Evolutionary conservation across 2,888 invertebrate species (phyloP).

Genomic region (Drosophila mettleri): DNA sequence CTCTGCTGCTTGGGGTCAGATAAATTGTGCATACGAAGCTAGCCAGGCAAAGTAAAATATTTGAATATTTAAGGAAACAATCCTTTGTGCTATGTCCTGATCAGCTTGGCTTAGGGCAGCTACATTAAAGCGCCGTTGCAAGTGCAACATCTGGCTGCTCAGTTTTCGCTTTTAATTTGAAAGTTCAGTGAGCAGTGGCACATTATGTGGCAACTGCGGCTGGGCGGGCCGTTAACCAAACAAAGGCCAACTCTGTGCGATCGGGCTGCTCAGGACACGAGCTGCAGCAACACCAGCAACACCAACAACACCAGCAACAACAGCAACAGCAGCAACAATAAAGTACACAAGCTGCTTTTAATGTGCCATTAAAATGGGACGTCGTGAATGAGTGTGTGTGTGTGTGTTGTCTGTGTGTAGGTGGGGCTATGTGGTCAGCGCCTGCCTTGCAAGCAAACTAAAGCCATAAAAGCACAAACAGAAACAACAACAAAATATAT

Average conservation of each 20-base stretch:
- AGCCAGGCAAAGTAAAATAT: neutral
- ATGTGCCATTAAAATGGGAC: slow-evolving; percentile 73
- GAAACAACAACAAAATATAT: slow-evolving; percentile 56
- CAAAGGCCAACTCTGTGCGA: slow-evolving; percentile 54
- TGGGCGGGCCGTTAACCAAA: slow-evolving; percentile 43
- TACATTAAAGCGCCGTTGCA: neutral
- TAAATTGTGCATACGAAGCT: neutral
- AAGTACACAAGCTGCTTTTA: slow-evolving; percentile 75
- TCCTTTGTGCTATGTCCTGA: neutral
- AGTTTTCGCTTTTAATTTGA: slow-evolving; percentile 72
- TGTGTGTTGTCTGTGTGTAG: slow-evolving; percentile 36
- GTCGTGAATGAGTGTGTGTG: slow-evolving; percentile 24
- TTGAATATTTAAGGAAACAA: neutral
- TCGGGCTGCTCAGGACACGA: slow-evolving; percentile 29
- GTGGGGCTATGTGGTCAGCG: slow-evolving; percentile 60
- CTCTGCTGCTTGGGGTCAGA: neutral
- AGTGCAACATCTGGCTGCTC: slow-evolving; percentile 56
- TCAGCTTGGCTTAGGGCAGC: too few species aligned
- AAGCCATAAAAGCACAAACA: slow-evolving; percentile 66
- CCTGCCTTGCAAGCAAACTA: slow-evolving; percentile 69
- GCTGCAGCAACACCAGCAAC: slow-evolving; percentile 25
- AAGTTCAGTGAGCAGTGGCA: slow-evolving; percentile 67
- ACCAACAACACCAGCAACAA: slow-evolving; percentile 25
- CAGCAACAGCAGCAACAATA: slow-evolving; percentile 35
- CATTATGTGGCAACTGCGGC: slow-evolving; percentile 54